Percentiles rank a stretch among this genome's conserved stretches.
phyloP scores from a whole-genome alignment of 92 coral and sea anemone genomes.

The Parazoanthus atlanticus region DNA sequence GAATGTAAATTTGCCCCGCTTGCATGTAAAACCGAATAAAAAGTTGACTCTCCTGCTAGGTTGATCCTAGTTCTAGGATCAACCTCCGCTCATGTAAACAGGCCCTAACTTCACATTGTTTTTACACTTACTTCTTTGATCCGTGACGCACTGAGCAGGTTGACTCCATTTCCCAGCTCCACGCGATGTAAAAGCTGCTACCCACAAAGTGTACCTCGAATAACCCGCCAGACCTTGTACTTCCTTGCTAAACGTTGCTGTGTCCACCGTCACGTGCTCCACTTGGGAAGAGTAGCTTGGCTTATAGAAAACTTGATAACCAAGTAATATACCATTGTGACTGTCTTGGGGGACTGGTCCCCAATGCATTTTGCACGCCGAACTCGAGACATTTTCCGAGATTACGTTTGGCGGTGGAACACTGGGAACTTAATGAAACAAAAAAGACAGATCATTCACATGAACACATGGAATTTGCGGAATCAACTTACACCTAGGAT shows the following conservation, averaged over 20 bases:
- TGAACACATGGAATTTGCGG: too few species aligned
- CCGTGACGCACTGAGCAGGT: neutral
- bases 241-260: neutral
- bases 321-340: conserved; percentile 13
- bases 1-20: too few species aligned
- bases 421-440: conserved; percentile 11
- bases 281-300: neutral
- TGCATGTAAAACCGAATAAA: too few species aligned
- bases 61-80: too few species aligned
- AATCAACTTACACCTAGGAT: too few species aligned
- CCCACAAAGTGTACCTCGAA: conserved; percentile 8
- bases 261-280: neutral
- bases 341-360: neutral
- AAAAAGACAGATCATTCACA: neutral
- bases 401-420: neutral
- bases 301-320: conserved; percentile 1
- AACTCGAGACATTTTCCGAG: conserved; percentile 21
- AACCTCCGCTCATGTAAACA: too few species aligned
- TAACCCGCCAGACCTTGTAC: conserved; percentile 24
- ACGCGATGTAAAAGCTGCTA: conserved; percentile 18
- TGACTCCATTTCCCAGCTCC: conserved; percentile 1
- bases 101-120: neutral
- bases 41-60: too few species aligned
- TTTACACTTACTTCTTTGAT: conserved; percentile 8
- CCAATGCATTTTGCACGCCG: conserved; percentile 1